phyloP scores from a whole-genome alignment of 2,113 vertebrate genomes.

The Phasianus colchicus region DNA sequence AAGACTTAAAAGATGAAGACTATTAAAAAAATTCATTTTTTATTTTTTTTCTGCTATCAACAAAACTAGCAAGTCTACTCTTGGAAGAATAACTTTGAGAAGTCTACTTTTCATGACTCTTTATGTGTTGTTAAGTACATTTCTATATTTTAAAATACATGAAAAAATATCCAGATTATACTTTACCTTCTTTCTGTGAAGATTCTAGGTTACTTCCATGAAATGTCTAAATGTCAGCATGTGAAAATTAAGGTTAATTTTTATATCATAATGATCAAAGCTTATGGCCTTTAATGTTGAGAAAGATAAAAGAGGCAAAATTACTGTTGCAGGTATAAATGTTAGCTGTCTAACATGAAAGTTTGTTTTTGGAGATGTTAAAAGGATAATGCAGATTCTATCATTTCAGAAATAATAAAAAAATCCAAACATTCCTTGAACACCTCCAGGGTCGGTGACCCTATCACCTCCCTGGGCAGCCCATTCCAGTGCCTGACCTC shows the following conservation, averaged over 20 bases:
- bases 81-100: not conserved
- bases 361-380: not conserved
- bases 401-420: not conserved
- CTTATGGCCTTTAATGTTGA: not conserved
- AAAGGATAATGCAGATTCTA: not conserved
- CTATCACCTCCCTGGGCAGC: no score
- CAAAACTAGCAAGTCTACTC: not conserved
- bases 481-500: no score
- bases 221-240: not conserved
- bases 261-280: not conserved
- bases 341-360: not conserved
- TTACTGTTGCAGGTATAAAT: not conserved
- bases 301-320: not conserved
- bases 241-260: fast-evolving
- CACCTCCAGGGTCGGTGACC: no score
- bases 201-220: not conserved
- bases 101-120: not conserved
- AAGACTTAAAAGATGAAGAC: not conserved
- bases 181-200: not conserved
- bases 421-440: no score
- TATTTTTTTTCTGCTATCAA: not conserved
- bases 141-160: not conserved
- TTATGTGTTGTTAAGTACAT: not conserved
- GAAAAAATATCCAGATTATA: not conserved
- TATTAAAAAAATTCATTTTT: not conserved